These are phyloP conservation scores for Polymixis flavicincta DNA, from an alignment of 2,888 invertebrate species.

Conservation along the genomic window DNA sequence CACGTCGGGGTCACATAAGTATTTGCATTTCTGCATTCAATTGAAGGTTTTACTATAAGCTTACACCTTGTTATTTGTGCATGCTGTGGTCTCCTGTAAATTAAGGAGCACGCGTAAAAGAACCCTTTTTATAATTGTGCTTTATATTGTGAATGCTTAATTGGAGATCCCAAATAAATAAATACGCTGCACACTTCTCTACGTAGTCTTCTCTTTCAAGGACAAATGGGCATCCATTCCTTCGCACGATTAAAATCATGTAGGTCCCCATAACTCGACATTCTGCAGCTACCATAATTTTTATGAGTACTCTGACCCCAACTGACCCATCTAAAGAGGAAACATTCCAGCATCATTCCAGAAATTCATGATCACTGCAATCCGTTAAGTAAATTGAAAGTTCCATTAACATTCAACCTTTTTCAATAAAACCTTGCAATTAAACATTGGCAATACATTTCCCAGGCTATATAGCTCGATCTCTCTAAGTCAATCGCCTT, in stretches of 20 bases:
- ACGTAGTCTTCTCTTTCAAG: not conserved
- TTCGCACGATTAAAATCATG: not conserved
- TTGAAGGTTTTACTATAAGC: not conserved
- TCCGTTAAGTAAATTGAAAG: conserved; percentile 47
- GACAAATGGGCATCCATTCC: not conserved
- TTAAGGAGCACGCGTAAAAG: too few species aligned
- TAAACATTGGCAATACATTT: conserved; percentile 60
- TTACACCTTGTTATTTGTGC: too few species aligned
- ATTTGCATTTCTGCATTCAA: not conserved
- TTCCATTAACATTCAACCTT: conserved; percentile 41
- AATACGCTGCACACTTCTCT: not conserved
- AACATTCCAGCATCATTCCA: conserved; percentile 19
- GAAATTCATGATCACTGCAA: conserved; percentile 12
- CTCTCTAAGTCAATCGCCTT: conserved; percentile 51
- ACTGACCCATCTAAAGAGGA: not conserved
- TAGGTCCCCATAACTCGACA: not conserved
- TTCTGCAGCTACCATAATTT: not conserved
- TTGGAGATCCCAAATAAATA: too few species aligned
- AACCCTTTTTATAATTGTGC: too few species aligned
- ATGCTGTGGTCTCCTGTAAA: too few species aligned
- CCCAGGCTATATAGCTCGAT: conserved; percentile 60
- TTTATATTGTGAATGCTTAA: too few species aligned
- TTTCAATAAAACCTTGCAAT: conserved; percentile 57
- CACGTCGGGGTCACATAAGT: not conserved
- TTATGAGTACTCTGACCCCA: conserved; percentile 15